Conservation (phyloP, 2,888 invertebrate species). For the Protula sp. region DNA sequence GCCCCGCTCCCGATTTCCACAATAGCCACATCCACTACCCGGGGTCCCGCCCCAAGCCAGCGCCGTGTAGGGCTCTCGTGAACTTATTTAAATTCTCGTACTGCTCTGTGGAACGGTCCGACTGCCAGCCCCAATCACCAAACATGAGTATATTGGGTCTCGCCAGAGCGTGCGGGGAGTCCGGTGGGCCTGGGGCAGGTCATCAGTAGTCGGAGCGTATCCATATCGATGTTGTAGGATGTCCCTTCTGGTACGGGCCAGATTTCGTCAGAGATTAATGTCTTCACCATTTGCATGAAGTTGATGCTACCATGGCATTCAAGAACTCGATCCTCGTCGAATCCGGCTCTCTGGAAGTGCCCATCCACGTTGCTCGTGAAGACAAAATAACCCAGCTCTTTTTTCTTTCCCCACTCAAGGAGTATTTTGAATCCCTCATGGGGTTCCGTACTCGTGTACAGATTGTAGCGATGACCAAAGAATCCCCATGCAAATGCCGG, state of each 20-base stretch:
- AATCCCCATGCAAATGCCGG: constrained; percentile 25
- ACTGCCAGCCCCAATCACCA: constrained; percentile 16
- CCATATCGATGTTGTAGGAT: constrained; percentile 8
- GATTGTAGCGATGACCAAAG: constrained; percentile 18
- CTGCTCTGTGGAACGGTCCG: too few species aligned
- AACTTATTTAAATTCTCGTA: too few species aligned
- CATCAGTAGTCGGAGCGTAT: constrained; percentile 2
- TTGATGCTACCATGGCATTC: constrained; percentile 24
- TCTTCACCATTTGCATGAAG: constrained; percentile 12
- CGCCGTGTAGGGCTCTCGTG: too few species aligned
- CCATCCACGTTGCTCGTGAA: constrained; percentile 27
- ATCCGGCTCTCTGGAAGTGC: constrained; percentile 25
- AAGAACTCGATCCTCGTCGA: constrained; percentile 11
- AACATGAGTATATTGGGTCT: constrained; percentile 24
- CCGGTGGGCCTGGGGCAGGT: constrained; percentile 19
- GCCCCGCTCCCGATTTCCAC: constrained; percentile 19
- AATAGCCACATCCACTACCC: too few species aligned
- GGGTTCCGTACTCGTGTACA: constrained; percentile 15
- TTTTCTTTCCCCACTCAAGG: constrained; percentile 11
- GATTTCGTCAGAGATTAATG: neutral
- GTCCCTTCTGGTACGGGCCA: constrained; percentile 18
- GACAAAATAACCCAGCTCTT: constrained; percentile 17
- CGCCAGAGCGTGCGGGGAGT: constrained; percentile 1
- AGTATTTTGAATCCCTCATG: constrained; percentile 23
- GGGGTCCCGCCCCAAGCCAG: too few species aligned